Percentiles rank a stretch among this genome's conserved stretches.
phyloP scores from a whole-genome alignment of 2,797 vertebrate genomes.

The Numenius phaeopus region DNA sequence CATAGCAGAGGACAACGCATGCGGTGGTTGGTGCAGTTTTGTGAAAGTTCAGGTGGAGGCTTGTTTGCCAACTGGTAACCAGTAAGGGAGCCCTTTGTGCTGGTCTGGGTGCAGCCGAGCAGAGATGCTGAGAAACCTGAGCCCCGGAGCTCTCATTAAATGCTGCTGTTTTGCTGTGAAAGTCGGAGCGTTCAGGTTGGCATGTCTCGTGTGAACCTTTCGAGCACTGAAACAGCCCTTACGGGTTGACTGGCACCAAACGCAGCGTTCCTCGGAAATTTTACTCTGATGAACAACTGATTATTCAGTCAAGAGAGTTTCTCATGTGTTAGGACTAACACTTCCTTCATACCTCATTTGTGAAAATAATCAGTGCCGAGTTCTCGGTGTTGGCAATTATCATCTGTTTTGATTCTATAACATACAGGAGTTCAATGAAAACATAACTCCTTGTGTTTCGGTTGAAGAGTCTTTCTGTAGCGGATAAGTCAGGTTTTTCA shows the following conservation, averaged over 20 bases:
- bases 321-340: not conserved
- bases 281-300: not conserved
- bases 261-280: not conserved
- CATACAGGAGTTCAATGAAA: not conserved
- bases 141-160: not conserved
- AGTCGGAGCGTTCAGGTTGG: not conserved
- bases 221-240: not conserved
- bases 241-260: not conserved
- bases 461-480: conserved; percentile 3
- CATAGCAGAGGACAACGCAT: not conserved
- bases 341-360: not conserved
- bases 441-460: not conserved
- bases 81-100: not conserved
- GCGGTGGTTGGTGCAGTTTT: rapidly evolving
- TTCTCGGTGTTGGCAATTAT: not conserved
- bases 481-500: not conserved
- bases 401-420: not conserved
- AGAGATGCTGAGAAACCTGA: not conserved
- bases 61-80: not conserved
- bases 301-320: not conserved
- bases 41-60: not conserved
- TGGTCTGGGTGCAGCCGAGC: not conserved
- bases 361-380: not conserved
- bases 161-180: not conserved
- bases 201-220: rapidly evolving